Evolutionary conservation across 2,888 invertebrate species (phyloP).

Genomic region (Ophion obscuratus): DNA sequence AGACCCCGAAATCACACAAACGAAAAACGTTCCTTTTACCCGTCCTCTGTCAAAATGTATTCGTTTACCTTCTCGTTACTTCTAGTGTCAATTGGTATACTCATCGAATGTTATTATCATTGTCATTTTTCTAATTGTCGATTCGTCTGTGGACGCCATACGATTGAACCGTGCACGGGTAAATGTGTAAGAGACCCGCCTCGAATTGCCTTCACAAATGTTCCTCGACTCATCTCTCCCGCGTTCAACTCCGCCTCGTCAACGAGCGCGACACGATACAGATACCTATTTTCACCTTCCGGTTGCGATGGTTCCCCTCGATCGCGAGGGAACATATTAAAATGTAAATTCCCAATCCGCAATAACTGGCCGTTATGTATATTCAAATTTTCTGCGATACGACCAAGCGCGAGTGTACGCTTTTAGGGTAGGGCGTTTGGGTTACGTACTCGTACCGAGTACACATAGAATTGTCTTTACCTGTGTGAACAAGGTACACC

Average conservation of each 20-base stretch:
- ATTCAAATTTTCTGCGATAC: constrained; percentile 65
- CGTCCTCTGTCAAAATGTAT: not conserved
- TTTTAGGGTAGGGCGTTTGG: not conserved
- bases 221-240: constrained; percentile 10
- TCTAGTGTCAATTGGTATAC: too few species aligned
- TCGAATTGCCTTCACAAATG: constrained; percentile 9
- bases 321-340: constrained; percentile 62
- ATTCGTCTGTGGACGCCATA: too few species aligned
- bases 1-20: not conserved
- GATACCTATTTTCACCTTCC: not conserved
- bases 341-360: constrained; percentile 65
- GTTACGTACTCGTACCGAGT: constrained; percentile 9
- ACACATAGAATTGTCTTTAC: constrained; percentile 26
- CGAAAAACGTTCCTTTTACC: not conserved
- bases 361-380: constrained; percentile 54
- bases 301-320: constrained; percentile 12
- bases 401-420: constrained; percentile 3
- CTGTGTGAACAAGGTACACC: constrained; percentile 35
- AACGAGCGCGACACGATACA: not conserved
- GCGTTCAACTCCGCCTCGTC: not conserved
- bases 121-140: too few species aligned
- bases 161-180: not conserved
- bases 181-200: constrained; percentile 2
- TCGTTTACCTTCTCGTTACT: not conserved
- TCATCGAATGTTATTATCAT: too few species aligned